Percentiles rank a stretch among this genome's conserved stretches.
phyloP scores from a whole-genome alignment of 1,140 invertebrate genomes.

The Brachionus rubens region DNA sequence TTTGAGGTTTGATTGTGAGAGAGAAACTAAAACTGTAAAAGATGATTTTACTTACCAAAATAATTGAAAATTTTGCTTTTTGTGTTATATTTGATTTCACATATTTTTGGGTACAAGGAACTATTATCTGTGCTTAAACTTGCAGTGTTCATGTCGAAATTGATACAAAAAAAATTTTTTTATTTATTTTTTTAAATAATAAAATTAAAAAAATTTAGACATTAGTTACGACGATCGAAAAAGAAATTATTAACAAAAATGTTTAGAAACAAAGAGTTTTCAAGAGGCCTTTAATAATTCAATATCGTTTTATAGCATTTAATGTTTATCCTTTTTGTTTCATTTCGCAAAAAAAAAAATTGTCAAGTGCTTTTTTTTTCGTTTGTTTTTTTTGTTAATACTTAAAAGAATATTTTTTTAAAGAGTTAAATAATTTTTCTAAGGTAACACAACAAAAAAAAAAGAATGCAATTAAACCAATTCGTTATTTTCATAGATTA shows the following conservation, averaged over 20 bases:
- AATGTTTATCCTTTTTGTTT: slow-evolving; percentile 7
- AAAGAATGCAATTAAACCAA: too few species aligned
- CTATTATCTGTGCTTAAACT: background rate
- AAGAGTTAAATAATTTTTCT: too few species aligned
- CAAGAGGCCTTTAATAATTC: slow-evolving; percentile 13
- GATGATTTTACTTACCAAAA: slow-evolving; percentile 13
- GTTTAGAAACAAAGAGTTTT: background rate
- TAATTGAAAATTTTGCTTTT: background rate
- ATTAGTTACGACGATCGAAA: too few species aligned
- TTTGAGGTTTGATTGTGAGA: background rate
- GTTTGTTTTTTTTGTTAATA: background rate
- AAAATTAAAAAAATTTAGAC: too few species aligned
- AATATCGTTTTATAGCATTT: slow-evolving; percentile 1
- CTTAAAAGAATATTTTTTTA: background rate
- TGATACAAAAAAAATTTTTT: background rate
- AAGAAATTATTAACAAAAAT: too few species aligned
- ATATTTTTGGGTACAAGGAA: slow-evolving; percentile 18
- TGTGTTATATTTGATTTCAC: slow-evolving; percentile 11
- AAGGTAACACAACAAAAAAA: too few species aligned
- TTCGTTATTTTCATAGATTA: too few species aligned
- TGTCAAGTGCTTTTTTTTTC: background rate
- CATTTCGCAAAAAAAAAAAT: background rate
- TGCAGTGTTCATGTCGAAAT: slow-evolving; percentile 15
- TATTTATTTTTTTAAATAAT: too few species aligned
- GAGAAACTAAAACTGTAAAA: background rate